A percentile compares a stretch with the other conserved stretches of the same genome.
phyloP scores from a whole-genome alignment of 1,140 invertebrate species.

The Trichonephila clavata region DNA sequence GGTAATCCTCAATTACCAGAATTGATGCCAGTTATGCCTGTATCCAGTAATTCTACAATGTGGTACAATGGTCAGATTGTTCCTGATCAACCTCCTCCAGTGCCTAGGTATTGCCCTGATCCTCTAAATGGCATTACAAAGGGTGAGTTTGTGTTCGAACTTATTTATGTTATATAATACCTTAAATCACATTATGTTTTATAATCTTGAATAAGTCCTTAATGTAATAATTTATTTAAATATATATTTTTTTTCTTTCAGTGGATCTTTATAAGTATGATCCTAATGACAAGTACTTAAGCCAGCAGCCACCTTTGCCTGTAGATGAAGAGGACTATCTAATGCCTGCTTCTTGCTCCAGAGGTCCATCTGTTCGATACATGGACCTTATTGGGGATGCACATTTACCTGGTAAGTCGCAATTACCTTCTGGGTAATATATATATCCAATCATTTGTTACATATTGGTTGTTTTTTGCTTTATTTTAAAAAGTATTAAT shows the following conservation, averaged over 20 bases:
- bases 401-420: constrained; percentile 61
- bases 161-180: no score
- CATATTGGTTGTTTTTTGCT: no score
- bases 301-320: constrained; percentile 89
- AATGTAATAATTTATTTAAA: no score
- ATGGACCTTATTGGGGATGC: constrained; percentile 93
- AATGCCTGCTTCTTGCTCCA: constrained; percentile 93
- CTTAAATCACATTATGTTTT: no score
- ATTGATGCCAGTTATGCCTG: constrained; percentile 27
- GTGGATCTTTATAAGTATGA: constrained; percentile 66
- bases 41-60: constrained; percentile 23
- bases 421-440: no score
- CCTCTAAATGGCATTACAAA: constrained; percentile 85
- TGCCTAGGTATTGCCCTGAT: constrained; percentile 86
- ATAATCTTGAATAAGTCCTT: no score
- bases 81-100: constrained; percentile 59
- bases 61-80: constrained; percentile 62
- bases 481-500: no score
- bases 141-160: constrained; percentile 74
- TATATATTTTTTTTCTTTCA: constrained; percentile 11
- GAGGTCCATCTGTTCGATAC: constrained; percentile 83
- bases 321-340: constrained; percentile 98
- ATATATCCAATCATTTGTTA: background rate
- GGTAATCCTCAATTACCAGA: constrained; percentile 28
- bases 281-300: constrained; percentile 72